Evolutionary conservation across 2,888 invertebrate species (phyloP).

Genomic region (Ceratothoa steindachneri): DNA sequence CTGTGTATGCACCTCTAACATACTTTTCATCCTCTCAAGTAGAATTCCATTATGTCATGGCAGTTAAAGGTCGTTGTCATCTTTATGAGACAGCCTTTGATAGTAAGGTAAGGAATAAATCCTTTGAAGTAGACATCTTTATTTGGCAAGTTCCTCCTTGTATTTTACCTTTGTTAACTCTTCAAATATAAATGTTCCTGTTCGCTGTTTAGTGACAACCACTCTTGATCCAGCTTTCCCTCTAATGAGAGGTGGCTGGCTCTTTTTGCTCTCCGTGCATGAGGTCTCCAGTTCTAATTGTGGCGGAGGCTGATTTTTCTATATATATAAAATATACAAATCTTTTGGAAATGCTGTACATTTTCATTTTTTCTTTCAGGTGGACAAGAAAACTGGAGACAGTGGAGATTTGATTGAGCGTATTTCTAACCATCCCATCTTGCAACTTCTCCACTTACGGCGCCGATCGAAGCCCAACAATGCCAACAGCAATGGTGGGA

Average conservation of each 20-base stretch:
- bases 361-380: conserved; percentile 23
- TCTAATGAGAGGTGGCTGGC: no score
- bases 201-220: no score
- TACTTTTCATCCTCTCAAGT: not conserved
- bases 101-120: conserved; percentile 42
- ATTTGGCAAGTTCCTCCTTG: not conserved
- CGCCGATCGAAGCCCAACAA: conserved; percentile 21
- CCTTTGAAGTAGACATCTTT: no score
- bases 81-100: conserved; percentile 47
- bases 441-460: conserved; percentile 38
- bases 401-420: conserved; percentile 42
- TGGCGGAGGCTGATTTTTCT: no score
- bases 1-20: not conserved
- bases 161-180: no score
- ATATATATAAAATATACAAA: no score
- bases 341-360: no score
- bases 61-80: conserved; percentile 43
- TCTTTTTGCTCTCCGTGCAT: no score
- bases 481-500: not conserved
- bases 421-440: conserved; percentile 46
- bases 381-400: conserved; percentile 40
- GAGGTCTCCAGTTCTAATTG: no score
- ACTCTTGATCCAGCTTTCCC: no score
- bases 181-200: no score
- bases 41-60: conserved; percentile 28